Base-by-base conservation (phyloP, 2,797 vertebrate genomes). In the Macroramphosus scolopax region DNA sequence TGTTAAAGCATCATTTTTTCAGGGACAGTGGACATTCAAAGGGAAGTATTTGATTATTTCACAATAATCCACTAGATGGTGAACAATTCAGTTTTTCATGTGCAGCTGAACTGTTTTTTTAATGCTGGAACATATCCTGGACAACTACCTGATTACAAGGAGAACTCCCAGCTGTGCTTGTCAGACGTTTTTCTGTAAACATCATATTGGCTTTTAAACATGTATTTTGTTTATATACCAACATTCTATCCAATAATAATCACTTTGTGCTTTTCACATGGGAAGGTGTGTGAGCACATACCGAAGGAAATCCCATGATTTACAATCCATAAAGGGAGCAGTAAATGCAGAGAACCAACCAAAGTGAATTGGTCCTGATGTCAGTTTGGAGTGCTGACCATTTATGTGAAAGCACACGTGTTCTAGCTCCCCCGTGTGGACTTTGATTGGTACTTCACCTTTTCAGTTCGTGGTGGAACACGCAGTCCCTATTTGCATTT, bases 381-480 rank as follows among this genome's bases (percentile, higher is more conserved):
- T 0, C 5, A n/a, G 7, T 24, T n/a, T 13, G 24, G 10, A 41
- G 9, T 15, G 12, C 17, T n/a, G 3, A 31, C 3, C 25, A 26
- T 6, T 22, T 3, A 6, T 22, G 20, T 22, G 20, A 22, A 22
- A 22, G 20, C 20, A 22, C 25, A 3, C 25, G 7, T 22, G 14
- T 32, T 47, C 1, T 54, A 67, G 66, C 72, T 0, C 82, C 79
- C 51, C 43, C 78, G 37, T 45, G 77, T 52, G 83, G 73, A 16
- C 13, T 26, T 22, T 45, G 8, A 25, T 24, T 46, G 44, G 25
- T 57, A 72, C 48, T 54, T 7, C 36, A 51, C 8, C 5, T 34
- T 34, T 16, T 35, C 15, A 6, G 9, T 35, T 35, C 11, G 10
- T 35, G 3, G 5, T 6, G 3, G 5, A 22, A 22, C 20, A n/a